phyloP scores from a whole-genome alignment of 1,140 invertebrate species.

The Drosophila ironensis region DNA sequence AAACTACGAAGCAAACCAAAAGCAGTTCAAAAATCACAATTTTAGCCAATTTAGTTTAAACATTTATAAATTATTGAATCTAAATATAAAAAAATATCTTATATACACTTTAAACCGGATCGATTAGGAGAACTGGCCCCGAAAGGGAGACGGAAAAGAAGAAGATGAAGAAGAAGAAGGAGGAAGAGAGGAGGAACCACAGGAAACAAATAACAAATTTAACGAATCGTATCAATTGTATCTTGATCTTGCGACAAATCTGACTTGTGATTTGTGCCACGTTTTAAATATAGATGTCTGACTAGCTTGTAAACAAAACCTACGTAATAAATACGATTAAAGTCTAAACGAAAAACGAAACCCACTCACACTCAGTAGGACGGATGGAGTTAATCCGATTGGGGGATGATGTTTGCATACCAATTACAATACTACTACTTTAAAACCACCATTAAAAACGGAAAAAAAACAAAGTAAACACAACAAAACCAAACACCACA shows the following conservation, averaged over 20 bases:
- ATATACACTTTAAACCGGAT: slow-evolving; percentile 47
- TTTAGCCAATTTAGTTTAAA: slow-evolving; percentile 80
- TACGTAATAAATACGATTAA: slow-evolving; percentile 48
- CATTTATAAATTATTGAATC: slow-evolving; percentile 66
- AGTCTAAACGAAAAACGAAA: slow-evolving; percentile 28
- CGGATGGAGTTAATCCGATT: slow-evolving; percentile 61
- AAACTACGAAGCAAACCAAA: slow-evolving; percentile 77
- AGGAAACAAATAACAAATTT: slow-evolving; percentile 38
- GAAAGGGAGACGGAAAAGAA: slow-evolving; percentile 4
- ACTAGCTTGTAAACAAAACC: slow-evolving; percentile 74
- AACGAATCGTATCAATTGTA: slow-evolving; percentile 78
- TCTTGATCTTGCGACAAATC: slow-evolving; percentile 78
- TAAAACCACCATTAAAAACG: slow-evolving; percentile 38
- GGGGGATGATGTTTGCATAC: slow-evolving; percentile 33
- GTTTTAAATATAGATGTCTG: slow-evolving; percentile 80
- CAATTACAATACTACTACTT: slow-evolving; percentile 66
- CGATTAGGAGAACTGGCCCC: slow-evolving; percentile 16
- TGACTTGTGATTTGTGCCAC: slow-evolving; percentile 79
- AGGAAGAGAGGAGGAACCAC: slow-evolving; percentile 21
- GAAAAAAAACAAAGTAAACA: background rate
- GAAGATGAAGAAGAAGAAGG: background rate
- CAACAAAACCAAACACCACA: background rate
- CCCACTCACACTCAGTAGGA: slow-evolving; percentile 51
- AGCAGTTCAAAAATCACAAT: slow-evolving; percentile 77
- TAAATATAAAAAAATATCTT: slow-evolving; percentile 51